Base-by-base conservation (phyloP, 1,140 invertebrate species). In the Pectinophora gossypiella region DNA sequence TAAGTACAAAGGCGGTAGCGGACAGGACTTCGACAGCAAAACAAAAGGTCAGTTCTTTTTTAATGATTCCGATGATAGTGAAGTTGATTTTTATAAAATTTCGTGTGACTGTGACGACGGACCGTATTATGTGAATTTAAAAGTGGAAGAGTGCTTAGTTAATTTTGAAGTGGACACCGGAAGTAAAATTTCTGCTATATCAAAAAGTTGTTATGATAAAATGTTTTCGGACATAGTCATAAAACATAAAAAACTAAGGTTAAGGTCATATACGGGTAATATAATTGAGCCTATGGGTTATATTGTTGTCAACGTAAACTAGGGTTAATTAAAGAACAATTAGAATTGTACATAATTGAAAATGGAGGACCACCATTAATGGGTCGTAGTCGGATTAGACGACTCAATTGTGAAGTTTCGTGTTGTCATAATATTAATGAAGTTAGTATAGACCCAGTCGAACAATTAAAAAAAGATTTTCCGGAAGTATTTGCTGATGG, bases 301-400 rank as follows among this genome's bases (percentile, higher is more conserved):
- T 52, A 49, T 63, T n/a, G 4, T 23, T 15, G 52, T 63, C 1
- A 42, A 63, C 22, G 60, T 52, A 12, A 27, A 4, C 12, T 27
- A 32, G 18, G 36, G 6, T 36, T 22, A 3, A 12, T 23, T 23
- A 15, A 19, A 15, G 20, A 43, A 15, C 27, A n/a, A 20, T 20
- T 53, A 12, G 36, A 57, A 42, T 44, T 63, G 20, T 63, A 21
- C 45, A 43, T 66, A 10, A 52, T 67, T 44, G 44, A 56, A 49
- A 58, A 56, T 16, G 59, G 59, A 1, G 52, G 59, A 2, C 55
- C 54, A 2, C 63, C 63, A 16, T 51, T 65, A 22, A 12, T 62
- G n/a, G 63, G 56, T 9, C 48, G 62, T 6, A 32, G 42, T 3
- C 55, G 62, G 58, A 40, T 58, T 43, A 54, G 54, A 21, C 16